Conservation (phyloP, 1,140 invertebrate species). For the Pinna nobilis region DNA sequence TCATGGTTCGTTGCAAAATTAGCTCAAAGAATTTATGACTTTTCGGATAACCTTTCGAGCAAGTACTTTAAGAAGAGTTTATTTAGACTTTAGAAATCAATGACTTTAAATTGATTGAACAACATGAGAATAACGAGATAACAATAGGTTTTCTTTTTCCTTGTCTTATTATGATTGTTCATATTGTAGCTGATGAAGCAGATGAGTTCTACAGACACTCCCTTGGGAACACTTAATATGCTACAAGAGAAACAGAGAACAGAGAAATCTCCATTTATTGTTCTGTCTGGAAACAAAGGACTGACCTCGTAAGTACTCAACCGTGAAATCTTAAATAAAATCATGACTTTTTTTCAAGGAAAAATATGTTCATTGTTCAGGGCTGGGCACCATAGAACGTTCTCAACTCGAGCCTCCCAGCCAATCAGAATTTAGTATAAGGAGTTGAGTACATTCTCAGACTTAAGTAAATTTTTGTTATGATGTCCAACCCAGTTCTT, state of each 20-base stretch:
- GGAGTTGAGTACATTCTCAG: not conserved
- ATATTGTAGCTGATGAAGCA: conserved; percentile 92
- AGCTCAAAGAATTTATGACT: too few species aligned
- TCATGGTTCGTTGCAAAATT: too few species aligned
- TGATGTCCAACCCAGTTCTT: not conserved
- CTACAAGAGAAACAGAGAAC: conserved; percentile 97
- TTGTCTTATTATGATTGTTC: not conserved
- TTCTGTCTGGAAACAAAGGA: conserved; percentile 88
- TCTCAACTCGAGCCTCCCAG: not conserved
- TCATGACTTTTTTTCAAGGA: not conserved
- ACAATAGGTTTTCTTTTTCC: not conserved
- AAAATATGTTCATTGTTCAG: not conserved
- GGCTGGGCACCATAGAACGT: not conserved
- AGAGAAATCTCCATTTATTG: conserved; percentile 94
- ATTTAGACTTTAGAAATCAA: too few species aligned
- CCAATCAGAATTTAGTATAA: not conserved
- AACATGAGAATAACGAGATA: not conserved
- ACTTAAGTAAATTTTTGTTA: not conserved
- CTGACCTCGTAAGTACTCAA: conserved; percentile 52
- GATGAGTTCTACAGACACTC: conserved; percentile 99
- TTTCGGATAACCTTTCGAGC: too few species aligned
- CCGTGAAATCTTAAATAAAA: not conserved
- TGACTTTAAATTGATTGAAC: too few species aligned
- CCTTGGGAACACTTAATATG: conserved; percentile 93
- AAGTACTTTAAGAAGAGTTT: too few species aligned